A percentile compares a stretch with the other conserved stretches of the same genome.
These are phyloP conservation scores for Maconellicoccus hirsutus DNA, from an alignment of 1,140 invertebrate species.

Conservation along the genomic window DNA sequence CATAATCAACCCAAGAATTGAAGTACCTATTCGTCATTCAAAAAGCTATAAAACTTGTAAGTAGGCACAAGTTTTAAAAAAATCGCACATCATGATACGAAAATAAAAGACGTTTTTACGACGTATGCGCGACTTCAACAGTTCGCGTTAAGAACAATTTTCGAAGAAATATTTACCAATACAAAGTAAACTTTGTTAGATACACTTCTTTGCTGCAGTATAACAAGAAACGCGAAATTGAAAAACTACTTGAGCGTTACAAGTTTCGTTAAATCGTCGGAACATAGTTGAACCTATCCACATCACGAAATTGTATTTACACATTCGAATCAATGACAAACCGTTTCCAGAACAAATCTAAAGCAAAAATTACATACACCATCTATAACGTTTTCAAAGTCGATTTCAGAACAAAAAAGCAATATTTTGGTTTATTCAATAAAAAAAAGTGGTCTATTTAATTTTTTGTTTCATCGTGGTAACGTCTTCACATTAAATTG, in stretches of 20 bases:
- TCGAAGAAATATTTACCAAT: not conserved
- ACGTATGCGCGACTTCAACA: too few relatives aligned
- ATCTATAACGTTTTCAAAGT: not conserved
- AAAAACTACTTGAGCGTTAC: not conserved
- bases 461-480: too few relatives aligned
- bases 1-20: too few relatives aligned
- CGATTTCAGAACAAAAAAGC: not conserved
- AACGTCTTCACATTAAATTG: too few relatives aligned
- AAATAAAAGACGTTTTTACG: too few relatives aligned
- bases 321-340: conserved; percentile 9
- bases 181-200: not conserved
- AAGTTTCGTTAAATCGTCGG: conserved; percentile 4
- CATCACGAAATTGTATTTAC: not conserved
- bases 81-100: too few relatives aligned
- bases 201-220: not conserved
- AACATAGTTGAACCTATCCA: not conserved
- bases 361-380: not conserved
- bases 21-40: too few relatives aligned
- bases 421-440: too few relatives aligned
- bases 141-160: not conserved
- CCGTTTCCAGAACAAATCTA: not conserved
- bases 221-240: conserved; percentile 1
- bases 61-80: too few relatives aligned
- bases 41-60: too few relatives aligned
- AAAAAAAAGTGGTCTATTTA: too few relatives aligned